Evolutionary conservation across 2,797 vertebrate genomes (phyloP), one percentile per base, ranked within the genome.

Genomic region (Zenarchopterus dispar): DNA sequence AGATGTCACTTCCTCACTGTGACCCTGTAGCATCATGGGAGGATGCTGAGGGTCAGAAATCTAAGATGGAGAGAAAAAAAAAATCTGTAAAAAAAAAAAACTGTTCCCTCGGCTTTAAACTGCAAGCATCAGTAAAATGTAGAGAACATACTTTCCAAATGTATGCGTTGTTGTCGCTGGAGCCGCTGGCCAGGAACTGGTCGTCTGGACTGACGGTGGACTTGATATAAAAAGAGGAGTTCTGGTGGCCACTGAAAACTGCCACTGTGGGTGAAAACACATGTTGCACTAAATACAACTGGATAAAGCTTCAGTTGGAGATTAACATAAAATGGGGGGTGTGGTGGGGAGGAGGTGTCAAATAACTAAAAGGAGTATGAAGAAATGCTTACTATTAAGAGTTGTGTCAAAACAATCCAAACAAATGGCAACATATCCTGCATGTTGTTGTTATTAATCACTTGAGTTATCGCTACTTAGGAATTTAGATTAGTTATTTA

Each of bases 141-240:
- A 4, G 36, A 39, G 6, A 5, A 49, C 65, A 77, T 81, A 99
- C 98, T 95, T 97, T 98, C 98, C 98, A 99, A 78, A 99, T 96
- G 72, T 97, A 97, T 0, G 94, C 93, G 0, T 91, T 89, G 66
- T 94, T 91, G 82, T 99, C 96, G 76, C 96, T 99, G 0, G 97
- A 99, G 19, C 98, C 97, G 52, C 97, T 99, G 81, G 95, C 85
- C 81, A 99, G 88, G 86, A 99, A 99, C 90, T 97, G 97, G 78
- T 97, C 93, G 3, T 97, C 96, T 4, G 97, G 96, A 84, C 98
- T 99, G 19, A 95, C 83, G 8, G 95, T 93, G 78, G 97, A 97
- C 84, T 98, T 99, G 2, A 99, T 72, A 42, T 99, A 99, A 87
- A 99, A 99, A 0, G 95, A 95, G 22, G 96, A 97, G 88, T 99